Conservation (phyloP, 2,888 invertebrate species). For the Philereme vetulata region DNA sequence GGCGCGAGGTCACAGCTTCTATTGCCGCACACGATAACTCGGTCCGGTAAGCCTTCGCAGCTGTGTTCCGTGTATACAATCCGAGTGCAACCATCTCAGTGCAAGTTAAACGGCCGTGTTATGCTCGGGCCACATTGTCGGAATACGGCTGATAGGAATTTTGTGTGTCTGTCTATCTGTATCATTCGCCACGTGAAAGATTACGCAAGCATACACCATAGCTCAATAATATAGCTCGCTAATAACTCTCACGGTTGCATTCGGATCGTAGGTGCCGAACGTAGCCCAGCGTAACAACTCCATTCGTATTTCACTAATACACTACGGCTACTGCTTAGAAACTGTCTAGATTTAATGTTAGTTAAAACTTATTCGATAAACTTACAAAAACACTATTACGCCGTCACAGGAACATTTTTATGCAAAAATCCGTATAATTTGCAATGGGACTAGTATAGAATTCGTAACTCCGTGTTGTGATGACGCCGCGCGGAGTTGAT, state of each 20-base stretch:
- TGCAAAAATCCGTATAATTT: conserved; percentile 79
- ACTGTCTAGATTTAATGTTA: conserved; percentile 62
- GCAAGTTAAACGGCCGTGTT: too few species aligned
- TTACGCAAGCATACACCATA: too few species aligned
- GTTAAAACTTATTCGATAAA: conserved; percentile 67
- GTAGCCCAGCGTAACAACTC: conserved; percentile 43
- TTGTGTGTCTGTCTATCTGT: too few species aligned
- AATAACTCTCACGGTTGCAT: too few species aligned
- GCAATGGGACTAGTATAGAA: conserved; percentile 81
- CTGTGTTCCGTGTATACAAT: conserved; percentile 20
- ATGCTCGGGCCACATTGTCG: too few species aligned
- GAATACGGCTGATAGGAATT: too few species aligned
- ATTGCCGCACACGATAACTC: conserved; percentile 25
- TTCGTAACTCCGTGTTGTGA: conserved; percentile 61
- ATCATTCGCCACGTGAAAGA: too few species aligned
- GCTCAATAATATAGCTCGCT: too few species aligned
- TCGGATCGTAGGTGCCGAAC: too few species aligned
- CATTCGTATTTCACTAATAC: conserved; percentile 43
- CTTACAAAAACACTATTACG: conserved; percentile 74
- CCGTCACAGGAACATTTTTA: conserved; percentile 80
- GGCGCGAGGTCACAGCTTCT: conserved; percentile 8
- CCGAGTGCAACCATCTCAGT: background rate
- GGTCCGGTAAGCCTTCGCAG: conserved; percentile 48
- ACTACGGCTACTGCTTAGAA: conserved; percentile 45
- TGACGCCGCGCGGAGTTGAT: conserved; percentile 60